These are phyloP conservation scores for Hyppa rectilinea DNA, from an alignment of 2,888 invertebrate species.

Conservation along the genomic window DNA sequence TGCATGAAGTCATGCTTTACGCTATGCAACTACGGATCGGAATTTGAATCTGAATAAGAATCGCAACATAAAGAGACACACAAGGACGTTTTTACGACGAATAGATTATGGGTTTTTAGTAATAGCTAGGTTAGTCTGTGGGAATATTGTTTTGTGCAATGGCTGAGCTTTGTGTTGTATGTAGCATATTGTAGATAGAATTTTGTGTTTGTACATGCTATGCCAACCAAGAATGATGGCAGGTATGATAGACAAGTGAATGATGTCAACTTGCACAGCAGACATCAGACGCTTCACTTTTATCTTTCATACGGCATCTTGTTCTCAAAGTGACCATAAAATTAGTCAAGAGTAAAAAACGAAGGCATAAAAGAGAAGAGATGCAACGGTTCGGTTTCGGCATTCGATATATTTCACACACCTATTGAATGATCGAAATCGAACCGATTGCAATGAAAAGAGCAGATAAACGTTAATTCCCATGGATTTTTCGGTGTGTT, in stretches of 20 bases:
- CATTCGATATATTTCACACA: background rate
- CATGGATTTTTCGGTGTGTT: background rate
- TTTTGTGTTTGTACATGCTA: background rate
- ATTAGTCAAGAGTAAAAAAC: too few relatives aligned
- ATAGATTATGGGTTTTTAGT: background rate
- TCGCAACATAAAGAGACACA: background rate
- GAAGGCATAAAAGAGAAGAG: background rate
- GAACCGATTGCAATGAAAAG: too few relatives aligned
- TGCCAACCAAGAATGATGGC: background rate
- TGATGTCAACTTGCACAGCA: background rate
- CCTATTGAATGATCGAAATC: background rate
- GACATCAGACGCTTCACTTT: background rate
- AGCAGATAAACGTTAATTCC: background rate
- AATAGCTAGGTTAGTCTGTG: too few relatives aligned
- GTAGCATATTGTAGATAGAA: background rate
- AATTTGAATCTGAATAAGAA: conserved; percentile 12
- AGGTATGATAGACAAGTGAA: conserved; percentile 3
- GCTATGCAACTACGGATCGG: background rate
- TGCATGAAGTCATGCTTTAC: conserved; percentile 17
- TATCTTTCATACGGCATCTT: background rate
- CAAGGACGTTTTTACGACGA: background rate
- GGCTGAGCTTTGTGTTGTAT: background rate
- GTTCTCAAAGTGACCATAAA: background rate
- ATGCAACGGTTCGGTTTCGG: background rate
- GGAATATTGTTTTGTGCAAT: too few relatives aligned